A percentile compares a stretch with the other conserved stretches of the same genome.
These are phyloP conservation scores for Zeugodacus cucurbitae DNA, from an alignment of 1,140 invertebrate genomes.

Conservation along the genomic window DNA sequence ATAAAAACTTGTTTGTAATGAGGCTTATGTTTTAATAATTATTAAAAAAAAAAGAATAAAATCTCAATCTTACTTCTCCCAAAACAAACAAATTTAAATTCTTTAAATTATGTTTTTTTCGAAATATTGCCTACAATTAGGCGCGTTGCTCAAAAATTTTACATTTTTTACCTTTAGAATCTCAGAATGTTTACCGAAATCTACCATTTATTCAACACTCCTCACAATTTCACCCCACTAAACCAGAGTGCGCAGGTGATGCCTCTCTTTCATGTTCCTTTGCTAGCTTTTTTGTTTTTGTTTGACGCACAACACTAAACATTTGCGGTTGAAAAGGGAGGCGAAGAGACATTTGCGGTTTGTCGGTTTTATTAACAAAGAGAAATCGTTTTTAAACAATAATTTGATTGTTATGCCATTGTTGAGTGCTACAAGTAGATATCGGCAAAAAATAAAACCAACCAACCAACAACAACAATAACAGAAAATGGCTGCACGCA, in stretches of 20 bases:
- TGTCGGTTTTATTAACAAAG: background rate
- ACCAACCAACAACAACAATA: background rate
- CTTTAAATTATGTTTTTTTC: too few relatives aligned
- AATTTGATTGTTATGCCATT: slow-evolving; percentile 34
- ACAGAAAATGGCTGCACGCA: background rate
- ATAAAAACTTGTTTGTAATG: background rate
- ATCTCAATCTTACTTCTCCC: too few relatives aligned
- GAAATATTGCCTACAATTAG: too few relatives aligned
- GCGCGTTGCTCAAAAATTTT: too few relatives aligned
- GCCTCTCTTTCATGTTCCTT: background rate
- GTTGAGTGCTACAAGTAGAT: background rate
- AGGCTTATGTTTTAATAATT: too few relatives aligned
- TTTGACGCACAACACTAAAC: background rate
- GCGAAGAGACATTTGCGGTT: background rate
- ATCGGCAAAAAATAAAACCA: background rate
- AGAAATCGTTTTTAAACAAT: slow-evolving; percentile 39
- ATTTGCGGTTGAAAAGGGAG: too few relatives aligned
- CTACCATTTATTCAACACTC: too few relatives aligned
- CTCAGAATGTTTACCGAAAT: too few relatives aligned
- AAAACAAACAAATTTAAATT: too few relatives aligned
- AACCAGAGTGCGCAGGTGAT: background rate
- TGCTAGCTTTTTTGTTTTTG: background rate
- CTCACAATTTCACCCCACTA: too few relatives aligned
- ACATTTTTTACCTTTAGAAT: too few relatives aligned
- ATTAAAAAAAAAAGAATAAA: too few relatives aligned